Evolutionary conservation across 2,888 invertebrate genomes (phyloP).

Genomic region (Dysmachus trigonus): DNA sequence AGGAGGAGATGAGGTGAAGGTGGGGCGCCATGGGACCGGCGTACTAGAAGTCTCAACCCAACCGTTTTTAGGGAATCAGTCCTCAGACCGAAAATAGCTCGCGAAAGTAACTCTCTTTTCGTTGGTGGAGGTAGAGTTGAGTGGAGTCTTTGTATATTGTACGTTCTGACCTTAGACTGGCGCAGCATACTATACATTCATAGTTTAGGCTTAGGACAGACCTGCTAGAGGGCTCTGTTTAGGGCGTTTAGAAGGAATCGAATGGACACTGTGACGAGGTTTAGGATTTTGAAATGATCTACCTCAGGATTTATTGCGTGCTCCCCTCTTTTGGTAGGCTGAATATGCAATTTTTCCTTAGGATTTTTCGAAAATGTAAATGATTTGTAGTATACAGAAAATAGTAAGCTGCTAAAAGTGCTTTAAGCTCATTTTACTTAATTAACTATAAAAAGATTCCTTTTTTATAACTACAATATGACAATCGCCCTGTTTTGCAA

Average conservation of each 20-base stretch:
- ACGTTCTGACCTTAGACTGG: background rate
- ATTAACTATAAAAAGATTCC: background rate
- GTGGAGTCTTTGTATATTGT: background rate
- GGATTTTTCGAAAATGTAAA: background rate
- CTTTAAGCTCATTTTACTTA: background rate
- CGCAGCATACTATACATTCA: background rate
- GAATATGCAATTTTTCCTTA: background rate
- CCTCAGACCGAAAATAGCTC: background rate
- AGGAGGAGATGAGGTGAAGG: constrained; percentile 47
- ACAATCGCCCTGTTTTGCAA: background rate
- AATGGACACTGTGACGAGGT: background rate
- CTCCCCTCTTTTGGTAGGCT: background rate
- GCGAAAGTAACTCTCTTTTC: background rate
- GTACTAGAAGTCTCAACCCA: background rate
- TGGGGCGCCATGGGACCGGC: background rate
- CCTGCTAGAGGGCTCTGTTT: background rate
- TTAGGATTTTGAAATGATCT: background rate
- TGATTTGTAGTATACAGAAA: background rate
- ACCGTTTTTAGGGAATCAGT: constrained; percentile 20
- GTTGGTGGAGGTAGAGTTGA: background rate
- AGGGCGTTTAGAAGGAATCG: background rate
- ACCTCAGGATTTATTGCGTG: background rate
- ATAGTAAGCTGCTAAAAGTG: background rate
- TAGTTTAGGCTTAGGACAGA: background rate
- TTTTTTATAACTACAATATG: background rate